Evolutionary conservation across 2,888 invertebrate species (phyloP), one percentile per base, ranked within the genome.

Genomic region (Tineola bisselliella): DNA sequence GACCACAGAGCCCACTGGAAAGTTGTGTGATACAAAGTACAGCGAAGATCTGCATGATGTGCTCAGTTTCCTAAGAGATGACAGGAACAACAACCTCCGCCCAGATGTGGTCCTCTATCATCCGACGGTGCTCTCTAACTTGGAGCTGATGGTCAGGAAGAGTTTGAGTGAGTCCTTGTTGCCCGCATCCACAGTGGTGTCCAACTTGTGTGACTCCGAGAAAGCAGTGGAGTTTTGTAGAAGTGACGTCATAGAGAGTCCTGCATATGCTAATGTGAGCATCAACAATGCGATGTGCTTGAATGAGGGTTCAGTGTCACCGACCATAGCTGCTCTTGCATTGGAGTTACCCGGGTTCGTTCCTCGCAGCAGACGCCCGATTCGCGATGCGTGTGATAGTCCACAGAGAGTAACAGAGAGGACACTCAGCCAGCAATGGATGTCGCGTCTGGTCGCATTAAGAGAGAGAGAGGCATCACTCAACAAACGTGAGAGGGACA

Each of bases 371-470:
- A 77, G 79, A 61, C 81, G 69, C 62, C 82, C 80, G 2, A 75
- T 73, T 62, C 73, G 67, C 66, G 75, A 73, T 59, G 67, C 75
- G 38, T 8, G 79, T 44, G 75, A 73, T 17, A 72, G 74, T 60
- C 88, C 90, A 2, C 82, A 88, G 64, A 76, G 79, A 66, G 80
- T 90, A 6, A 88, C 89, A 8, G 84, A 89, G 64, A 83, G 88
- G 25, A 86, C 89, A 48, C 78, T 90, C 15, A 88, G 87, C 64
- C 79, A 87, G 52, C 88, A 89, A 64, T 90, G 90, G 89, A 77
- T 90, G 77, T 78, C 88, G 59, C 82, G 89, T n/a, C 73, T 90
- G 11, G 76, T 87, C 61, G 77, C 83, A 52, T 67, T 90, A 33
- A 79, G 88, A 58, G 82, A 87, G 64, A 81, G 88, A 59, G 90